Percentiles rank a stretch among this genome's conserved stretches.
Conservation (phyloP, 2,797 vertebrate species). For the Acrocephalus scirpaceus region DNA sequence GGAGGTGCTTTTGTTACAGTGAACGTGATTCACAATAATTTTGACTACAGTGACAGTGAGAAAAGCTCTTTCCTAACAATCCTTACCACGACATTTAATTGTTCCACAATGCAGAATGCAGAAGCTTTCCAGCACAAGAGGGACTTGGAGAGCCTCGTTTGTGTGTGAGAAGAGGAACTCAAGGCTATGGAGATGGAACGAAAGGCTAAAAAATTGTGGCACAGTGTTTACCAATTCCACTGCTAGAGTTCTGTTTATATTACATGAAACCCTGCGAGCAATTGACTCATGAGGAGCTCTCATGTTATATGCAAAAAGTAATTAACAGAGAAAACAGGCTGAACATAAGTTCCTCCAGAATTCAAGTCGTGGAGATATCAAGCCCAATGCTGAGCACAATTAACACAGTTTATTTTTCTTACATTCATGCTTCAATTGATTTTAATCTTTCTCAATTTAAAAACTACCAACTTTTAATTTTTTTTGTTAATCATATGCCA, state of each 20-base stretch:
- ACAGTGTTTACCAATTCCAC: neutral
- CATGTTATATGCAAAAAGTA: constrained; percentile 47
- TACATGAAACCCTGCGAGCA: neutral
- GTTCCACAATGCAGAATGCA: neutral
- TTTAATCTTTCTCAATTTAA: neutral
- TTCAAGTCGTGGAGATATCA: constrained; percentile 10
- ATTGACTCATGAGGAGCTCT: constrained; percentile 22
- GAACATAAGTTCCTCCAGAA: constrained; percentile 6
- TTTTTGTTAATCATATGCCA: neutral
- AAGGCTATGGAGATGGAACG: neutral
- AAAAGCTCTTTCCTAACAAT: neutral
- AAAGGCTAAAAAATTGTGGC: neutral
- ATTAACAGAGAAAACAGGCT: constrained; percentile 42
- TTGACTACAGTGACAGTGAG: neutral
- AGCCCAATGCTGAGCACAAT: neutral
- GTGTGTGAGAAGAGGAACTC: neutral
- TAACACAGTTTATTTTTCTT: neutral
- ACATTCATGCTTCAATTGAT: neutral
- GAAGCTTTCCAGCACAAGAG: neutral
- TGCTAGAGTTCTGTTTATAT: constrained; percentile 14
- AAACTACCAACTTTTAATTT: accelerated
- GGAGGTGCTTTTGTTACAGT: neutral
- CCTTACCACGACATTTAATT: neutral
- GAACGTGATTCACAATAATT: neutral
- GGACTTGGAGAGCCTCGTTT: neutral